These are phyloP conservation scores for Hymenopus coronatus DNA, from an alignment of 2,888 invertebrate species.

Conservation along the genomic window DNA sequence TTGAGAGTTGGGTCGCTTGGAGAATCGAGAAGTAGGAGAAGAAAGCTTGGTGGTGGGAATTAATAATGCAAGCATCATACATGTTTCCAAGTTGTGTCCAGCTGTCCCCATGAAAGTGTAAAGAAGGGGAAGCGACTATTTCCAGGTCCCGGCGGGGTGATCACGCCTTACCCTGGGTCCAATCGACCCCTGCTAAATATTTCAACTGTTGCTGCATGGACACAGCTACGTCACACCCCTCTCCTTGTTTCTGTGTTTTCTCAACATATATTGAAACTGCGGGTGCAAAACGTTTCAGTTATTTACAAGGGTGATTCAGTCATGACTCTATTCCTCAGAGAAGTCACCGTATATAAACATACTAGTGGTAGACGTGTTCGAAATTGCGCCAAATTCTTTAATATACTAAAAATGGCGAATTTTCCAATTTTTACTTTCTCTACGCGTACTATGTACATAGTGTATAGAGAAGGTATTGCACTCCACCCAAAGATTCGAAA, in stretches of 20 bases:
- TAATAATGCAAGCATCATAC: not conserved
- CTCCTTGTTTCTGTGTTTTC: not conserved
- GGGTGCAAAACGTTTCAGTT: not conserved
- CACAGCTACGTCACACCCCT: not conserved
- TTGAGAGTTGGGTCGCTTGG: too few species aligned
- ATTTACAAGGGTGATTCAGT: not conserved
- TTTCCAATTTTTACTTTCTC: too few species aligned
- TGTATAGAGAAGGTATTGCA: too few species aligned
- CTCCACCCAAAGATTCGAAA: too few species aligned
- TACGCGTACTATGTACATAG: too few species aligned
- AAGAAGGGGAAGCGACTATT: not conserved
- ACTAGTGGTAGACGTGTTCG: too few species aligned
- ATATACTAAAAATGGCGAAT: too few species aligned
- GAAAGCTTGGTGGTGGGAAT: not conserved
- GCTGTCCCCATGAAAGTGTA: not conserved
- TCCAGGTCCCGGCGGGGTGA: not conserved
- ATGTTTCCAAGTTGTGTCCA: not conserved
- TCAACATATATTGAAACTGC: constrained; percentile 6
- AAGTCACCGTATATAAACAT: too few species aligned
- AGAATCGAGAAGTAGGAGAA: too few species aligned
- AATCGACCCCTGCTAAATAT: constrained; percentile 6
- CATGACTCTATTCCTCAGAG: too few species aligned
- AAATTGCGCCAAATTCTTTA: too few species aligned
- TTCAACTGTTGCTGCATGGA: not conserved
- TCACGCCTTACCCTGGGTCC: constrained; percentile 3